Percentiles rank a stretch among this genome's conserved stretches.
Evolutionary conservation across 2,797 vertebrate genomes (phyloP).

Genomic region (Synanceia verrucosa): DNA sequence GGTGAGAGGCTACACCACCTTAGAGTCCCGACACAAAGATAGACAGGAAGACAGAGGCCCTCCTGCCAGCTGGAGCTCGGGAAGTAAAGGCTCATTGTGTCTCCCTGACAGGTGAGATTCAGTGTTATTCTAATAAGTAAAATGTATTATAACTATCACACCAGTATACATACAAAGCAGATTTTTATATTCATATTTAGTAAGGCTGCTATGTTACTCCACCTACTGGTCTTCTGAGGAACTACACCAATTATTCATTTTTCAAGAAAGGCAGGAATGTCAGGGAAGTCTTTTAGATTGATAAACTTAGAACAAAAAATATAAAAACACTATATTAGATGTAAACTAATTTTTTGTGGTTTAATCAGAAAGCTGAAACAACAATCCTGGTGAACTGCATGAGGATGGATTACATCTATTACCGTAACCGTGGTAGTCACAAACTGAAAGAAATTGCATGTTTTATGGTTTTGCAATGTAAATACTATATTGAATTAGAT

Average conservation of each 20-base stretch:
- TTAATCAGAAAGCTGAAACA: not conserved
- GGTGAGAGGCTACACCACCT: constrained; percentile 55
- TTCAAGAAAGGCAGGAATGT: not conserved
- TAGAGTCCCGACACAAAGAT: constrained; percentile 66
- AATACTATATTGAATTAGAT: not conserved
- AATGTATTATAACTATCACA: too few relatives aligned
- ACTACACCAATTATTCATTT: constrained; percentile 20
- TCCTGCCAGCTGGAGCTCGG: constrained; percentile 85
- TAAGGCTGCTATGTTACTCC: constrained; percentile 36
- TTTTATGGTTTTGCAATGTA: not conserved
- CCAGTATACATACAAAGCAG: not conserved
- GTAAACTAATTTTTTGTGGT: not conserved
- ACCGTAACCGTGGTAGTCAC: not conserved
- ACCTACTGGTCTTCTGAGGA: constrained; percentile 51
- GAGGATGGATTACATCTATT: not conserved
- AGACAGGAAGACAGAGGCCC: constrained; percentile 80
- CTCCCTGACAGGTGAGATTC: constrained; percentile 86
- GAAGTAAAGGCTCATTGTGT: constrained; percentile 81
- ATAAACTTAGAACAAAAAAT: too few relatives aligned
- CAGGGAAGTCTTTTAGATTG: not conserved
- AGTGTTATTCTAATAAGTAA: not conserved
- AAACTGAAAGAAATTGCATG: not conserved
- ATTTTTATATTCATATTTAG: not conserved
- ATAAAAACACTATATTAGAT: not conserved
- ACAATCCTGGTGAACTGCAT: not conserved